These are phyloP conservation scores for Microplitis manilae DNA, from an alignment of 2,888 invertebrate genomes.

Conservation along the genomic window DNA sequence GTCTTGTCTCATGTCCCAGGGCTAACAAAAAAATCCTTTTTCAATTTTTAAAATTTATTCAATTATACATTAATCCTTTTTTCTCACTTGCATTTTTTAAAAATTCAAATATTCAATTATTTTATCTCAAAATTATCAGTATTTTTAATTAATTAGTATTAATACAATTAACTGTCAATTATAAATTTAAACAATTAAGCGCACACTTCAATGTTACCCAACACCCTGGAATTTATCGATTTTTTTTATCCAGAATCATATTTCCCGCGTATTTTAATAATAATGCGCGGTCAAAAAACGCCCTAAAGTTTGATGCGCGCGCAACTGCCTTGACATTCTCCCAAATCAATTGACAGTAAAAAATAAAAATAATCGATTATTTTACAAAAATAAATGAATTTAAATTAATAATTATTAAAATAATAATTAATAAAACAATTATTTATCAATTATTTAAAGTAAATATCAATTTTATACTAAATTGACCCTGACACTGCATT, in stretches of 20 bases:
- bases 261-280: constrained; percentile 23
- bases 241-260: constrained; percentile 27
- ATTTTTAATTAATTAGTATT: too few relatives aligned
- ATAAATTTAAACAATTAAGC: too few relatives aligned
- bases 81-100: background rate
- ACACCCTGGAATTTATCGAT: constrained; percentile 35
- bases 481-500: constrained; percentile 46
- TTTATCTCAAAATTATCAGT: too few relatives aligned
- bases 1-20: constrained; percentile 55
- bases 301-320: constrained; percentile 4
- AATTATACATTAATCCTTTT: background rate
- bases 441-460: constrained; percentile 7
- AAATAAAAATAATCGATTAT: background rate
- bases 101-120: too few relatives aligned
- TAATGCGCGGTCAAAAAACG: constrained; percentile 1
- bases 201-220: constrained; percentile 12
- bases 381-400: constrained; percentile 11
- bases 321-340: constrained; percentile 8
- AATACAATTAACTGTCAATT: too few relatives aligned
- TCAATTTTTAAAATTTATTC: background rate
- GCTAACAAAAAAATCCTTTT: constrained; percentile 37
- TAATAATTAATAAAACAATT: background rate
- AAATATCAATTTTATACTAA: background rate
- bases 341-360: background rate
- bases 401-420: background rate